Base-by-base conservation (phyloP, 2,888 invertebrate genomes). In the Himalopsyche tibetana region DNA sequence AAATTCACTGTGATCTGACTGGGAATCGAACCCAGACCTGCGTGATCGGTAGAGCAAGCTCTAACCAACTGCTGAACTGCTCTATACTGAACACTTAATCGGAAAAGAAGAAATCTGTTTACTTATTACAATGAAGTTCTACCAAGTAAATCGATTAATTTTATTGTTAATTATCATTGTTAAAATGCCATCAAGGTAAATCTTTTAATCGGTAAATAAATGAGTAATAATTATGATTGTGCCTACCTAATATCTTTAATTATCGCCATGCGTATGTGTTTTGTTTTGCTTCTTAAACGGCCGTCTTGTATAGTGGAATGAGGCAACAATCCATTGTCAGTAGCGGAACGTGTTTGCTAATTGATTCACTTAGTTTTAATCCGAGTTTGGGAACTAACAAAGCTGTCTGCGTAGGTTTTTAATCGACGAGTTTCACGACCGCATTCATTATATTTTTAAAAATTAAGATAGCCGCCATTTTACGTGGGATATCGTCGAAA, bases 341-440 rank as follows among this genome's bases (percentile, higher is more conserved):
- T 74, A 74, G 74, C 38, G 36, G 36, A 74, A 74, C 74, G 36
- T 74, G 74, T 74, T 36, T 12, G 15, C 36, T 74, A 74, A 74
- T 74, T 74, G 74, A 36, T 74, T 38, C 74, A 74, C 74, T 74
- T 74, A 74, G 74, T 74, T 74, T 74, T 74, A 74, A 74, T 74
- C 74, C 74, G 74, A 74, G 28, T 74, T 74, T 38, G 74, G 74
- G 74, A 74, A 74, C 36, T 36, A 74, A 74, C 74, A 74, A 74
- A 36, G 74, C 74, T 15, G 74, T 51, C 74, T 74, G 36, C 74
- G 74, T 74, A 36, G 74, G 74, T 36, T 74, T 28, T 36, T 74
- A 74, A 74, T 74, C 74, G 74, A 74, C 36, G 36, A 74, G 74
- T 36, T 74, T 74, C 74, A 74, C 12, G 36, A 74, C 74, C 15